Base-by-base conservation (phyloP, 2,113 vertebrate genomes). In the Calyptomena viridis region DNA sequence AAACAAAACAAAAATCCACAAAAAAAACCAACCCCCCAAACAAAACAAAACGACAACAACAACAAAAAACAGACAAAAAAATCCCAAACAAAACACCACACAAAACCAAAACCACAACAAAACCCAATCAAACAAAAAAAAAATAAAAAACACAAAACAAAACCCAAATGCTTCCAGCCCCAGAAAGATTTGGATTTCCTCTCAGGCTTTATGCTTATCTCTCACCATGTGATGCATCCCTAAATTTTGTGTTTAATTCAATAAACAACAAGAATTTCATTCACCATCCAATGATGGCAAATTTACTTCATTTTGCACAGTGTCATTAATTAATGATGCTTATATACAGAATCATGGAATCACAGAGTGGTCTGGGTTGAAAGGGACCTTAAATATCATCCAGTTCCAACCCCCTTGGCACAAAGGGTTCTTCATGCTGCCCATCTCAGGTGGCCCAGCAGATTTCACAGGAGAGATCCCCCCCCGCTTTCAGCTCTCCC, bases 261-360 rank as follows among this genome's bases (percentile, higher is more conserved):
- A n/a, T 11, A 5, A 64, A 27, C 3, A 46, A 35, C 35, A 53
- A 82, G 68, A 21, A 12, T 58, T 44, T n/a, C 21, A 4, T 11
- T 67, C 79, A 53, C 21, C 19, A 30, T 7, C 31, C 31, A 8
- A 1, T 0, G 31, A 55, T 2, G 11, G 17, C 1, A 0, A 62
- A 12, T 14, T 46, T 11, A 1, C 37, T 5, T n/a, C 6, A 1
- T 19, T 49, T 62, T 59, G 12, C 55, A 53, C 35, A 27, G 13
- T 1, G 2, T 13, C 14, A 5, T 14, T 50, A 53, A 24, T 59
- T 60, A 33, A 14, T 3, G 6, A 24, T 18, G 20, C 13, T 75
- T 9, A 12, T 0, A 15, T 1, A 30, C 14, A 44, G 42, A 42
- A 42, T 12, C 6, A 4, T 35, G 40, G 35, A 8, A 8, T 56